phyloP scores from a whole-genome alignment of 2,888 invertebrate genomes.

The Galeruca laticollis region DNA sequence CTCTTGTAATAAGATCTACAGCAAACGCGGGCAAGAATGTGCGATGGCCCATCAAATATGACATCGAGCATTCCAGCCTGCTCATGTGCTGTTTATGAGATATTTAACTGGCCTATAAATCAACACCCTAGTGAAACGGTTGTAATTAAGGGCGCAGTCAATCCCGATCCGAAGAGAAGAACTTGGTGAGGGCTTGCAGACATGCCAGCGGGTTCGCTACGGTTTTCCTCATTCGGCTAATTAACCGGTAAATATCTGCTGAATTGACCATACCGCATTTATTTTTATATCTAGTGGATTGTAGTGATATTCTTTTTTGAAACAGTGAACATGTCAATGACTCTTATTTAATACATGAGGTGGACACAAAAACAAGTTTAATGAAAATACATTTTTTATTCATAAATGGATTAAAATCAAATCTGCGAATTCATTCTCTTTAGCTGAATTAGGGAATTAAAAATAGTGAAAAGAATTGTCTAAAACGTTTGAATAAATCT shows the following conservation, averaged over 20 bases:
- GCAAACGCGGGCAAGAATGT: conserved; percentile 57
- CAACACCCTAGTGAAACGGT: conserved; percentile 67
- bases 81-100: conserved; percentile 70
- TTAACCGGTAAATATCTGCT: conserved; percentile 55
- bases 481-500: too few relatives aligned
- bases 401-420: too few relatives aligned
- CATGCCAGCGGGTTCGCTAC: conserved; percentile 22
- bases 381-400: too few relatives aligned
- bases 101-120: conserved; percentile 70
- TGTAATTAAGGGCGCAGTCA: conserved; percentile 65
- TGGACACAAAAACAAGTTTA: too few relatives aligned
- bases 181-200: conserved; percentile 42
- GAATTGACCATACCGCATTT: conserved; percentile 30
- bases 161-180: conserved; percentile 39
- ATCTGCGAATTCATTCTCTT: too few relatives aligned
- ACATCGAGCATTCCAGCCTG: conserved; percentile 65
- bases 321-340: too few relatives aligned
- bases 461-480: too few relatives aligned
- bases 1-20: conserved; percentile 30
- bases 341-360: too few relatives aligned
- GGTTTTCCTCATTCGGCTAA: conserved; percentile 48
- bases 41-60: conserved; percentile 66
- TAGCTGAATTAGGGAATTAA: too few relatives aligned
- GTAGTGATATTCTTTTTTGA: too few relatives aligned
- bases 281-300: conserved; percentile 7